A percentile compares a stretch with the other conserved stretches of the same genome.
Conservation (phyloP, 1,140 invertebrate genomes). For the Panulirus ornatus region DNA sequence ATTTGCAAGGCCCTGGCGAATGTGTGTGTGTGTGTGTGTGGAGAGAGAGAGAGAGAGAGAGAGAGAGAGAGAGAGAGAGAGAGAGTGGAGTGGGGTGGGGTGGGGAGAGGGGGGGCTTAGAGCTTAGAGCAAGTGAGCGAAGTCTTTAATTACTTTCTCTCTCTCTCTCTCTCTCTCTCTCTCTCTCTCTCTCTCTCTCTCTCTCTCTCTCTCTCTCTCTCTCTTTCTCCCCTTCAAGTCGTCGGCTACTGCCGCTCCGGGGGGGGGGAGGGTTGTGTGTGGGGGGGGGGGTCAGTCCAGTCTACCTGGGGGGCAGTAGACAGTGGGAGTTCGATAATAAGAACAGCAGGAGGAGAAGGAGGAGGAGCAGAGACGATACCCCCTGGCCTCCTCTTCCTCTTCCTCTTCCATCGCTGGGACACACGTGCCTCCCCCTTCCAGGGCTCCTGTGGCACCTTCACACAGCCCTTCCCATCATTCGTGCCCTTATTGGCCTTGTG, state of each 20-base stretch:
- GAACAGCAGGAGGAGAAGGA: no score
- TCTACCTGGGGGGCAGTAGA: no score
- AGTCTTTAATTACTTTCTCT: neutral
- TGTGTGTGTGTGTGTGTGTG: no score
- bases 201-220: neutral
- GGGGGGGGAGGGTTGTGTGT: no score
- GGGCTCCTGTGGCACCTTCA: no score
- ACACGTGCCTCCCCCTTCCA: neutral
- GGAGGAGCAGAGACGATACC: no score
- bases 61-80: neutral
- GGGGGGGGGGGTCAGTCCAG: no score
- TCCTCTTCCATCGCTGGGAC: neutral
- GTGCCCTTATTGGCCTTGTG: no score
- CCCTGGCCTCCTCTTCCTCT: neutral
- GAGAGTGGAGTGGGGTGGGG: neutral
- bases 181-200: neutral
- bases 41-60: neutral
- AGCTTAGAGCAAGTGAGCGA: neutral
- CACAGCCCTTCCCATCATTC: no score
- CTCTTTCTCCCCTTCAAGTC: constrained; percentile 11
- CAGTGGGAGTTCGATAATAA: no score
- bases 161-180: constrained; percentile 5
- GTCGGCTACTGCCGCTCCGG: no score
- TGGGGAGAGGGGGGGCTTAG: neutral
- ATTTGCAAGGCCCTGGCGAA: no score